Evolutionary conservation across 1,140 invertebrate species (phyloP), one percentile per base, ranked within the genome.

Genomic region (Myzus persicae): DNA sequence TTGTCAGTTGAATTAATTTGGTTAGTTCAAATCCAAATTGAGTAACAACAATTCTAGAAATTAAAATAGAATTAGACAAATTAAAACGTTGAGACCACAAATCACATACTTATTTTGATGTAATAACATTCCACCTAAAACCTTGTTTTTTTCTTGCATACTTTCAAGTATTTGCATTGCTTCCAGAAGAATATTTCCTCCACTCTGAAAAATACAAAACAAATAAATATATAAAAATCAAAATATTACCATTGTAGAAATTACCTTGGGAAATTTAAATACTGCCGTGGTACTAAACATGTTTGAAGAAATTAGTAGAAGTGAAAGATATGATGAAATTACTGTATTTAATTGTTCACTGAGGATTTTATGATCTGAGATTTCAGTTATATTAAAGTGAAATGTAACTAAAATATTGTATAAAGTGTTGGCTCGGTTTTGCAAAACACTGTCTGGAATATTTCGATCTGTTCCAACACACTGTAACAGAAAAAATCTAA

Each of bases 401-500:
- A 97, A 98, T 95, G 98, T 97, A 93, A 96, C 96, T 31, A 98
- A 95, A 93, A 98, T 96, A 20, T 97, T 96, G 88, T 97, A 96
- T 31, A 98, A 95, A 38, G 96, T 96, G 89, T 97, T 96, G 1
- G 97, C 97, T 85, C 97, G 96, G 95, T 97, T 96, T 94, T 97
- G 96, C 20, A 98, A 94, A 93, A 98, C 95, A 96, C 97, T 97
- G 94, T 98, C 97, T 22, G 97, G 96, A 94, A 98, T 97, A 95
- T 98, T 97, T 84, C 97, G 96, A 95, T 98, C 97, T n/a, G 97
- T 98, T 36, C 98, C 98, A 93, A 98, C 96, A 87, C 97, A 97
- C 97, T 98, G 94, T n/a, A 76, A 91, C 20, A 59, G 31, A 59
- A 48, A 48, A 48, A 48, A 18, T 18, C 18, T 48, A 48, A 48